These are phyloP conservation scores for Pectinophora gossypiella DNA, from an alignment of 1,140 invertebrate species.

Conservation along the genomic window DNA sequence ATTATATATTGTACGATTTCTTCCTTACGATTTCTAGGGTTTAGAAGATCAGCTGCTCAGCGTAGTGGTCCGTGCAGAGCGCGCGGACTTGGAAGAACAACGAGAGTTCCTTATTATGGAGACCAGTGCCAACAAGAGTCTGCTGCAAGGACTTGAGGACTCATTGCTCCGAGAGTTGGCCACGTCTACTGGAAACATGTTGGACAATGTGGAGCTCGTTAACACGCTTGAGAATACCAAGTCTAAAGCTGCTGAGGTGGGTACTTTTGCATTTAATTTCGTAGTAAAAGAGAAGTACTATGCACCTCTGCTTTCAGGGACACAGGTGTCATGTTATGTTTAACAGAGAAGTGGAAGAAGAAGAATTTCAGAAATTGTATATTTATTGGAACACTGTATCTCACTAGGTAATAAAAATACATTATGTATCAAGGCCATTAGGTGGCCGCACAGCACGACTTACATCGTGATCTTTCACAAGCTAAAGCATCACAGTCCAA, in stretches of 20 bases:
- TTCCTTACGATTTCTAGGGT: slow-evolving; percentile 77
- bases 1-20: background rate
- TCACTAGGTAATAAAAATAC: too few relatives aligned
- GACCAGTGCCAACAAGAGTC: slow-evolving; percentile 89
- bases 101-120: slow-evolving; percentile 89
- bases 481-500: too few relatives aligned
- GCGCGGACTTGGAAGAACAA: slow-evolving; percentile 91
- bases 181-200: slow-evolving; percentile 91
- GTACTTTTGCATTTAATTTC: too few relatives aligned
- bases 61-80: slow-evolving; percentile 89
- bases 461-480: too few relatives aligned
- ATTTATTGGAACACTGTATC: too few relatives aligned
- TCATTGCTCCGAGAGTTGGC: slow-evolving; percentile 88
- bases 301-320: too few relatives aligned
- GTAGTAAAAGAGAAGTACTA: too few relatives aligned
- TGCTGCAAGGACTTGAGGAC: slow-evolving; percentile 89
- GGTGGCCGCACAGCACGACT: too few relatives aligned
- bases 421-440: too few relatives aligned
- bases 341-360: too few relatives aligned
- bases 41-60: slow-evolving; percentile 92
- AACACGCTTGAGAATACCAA: slow-evolving; percentile 93
- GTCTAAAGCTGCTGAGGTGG: slow-evolving; percentile 87
- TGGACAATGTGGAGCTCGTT: slow-evolving; percentile 91
- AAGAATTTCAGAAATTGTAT: too few relatives aligned
- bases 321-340: too few relatives aligned